A percentile compares a stretch with the other conserved stretches of the same genome.
Conservation (phyloP, 2,888 invertebrate species). For the Lampropteryx suffumata region DNA sequence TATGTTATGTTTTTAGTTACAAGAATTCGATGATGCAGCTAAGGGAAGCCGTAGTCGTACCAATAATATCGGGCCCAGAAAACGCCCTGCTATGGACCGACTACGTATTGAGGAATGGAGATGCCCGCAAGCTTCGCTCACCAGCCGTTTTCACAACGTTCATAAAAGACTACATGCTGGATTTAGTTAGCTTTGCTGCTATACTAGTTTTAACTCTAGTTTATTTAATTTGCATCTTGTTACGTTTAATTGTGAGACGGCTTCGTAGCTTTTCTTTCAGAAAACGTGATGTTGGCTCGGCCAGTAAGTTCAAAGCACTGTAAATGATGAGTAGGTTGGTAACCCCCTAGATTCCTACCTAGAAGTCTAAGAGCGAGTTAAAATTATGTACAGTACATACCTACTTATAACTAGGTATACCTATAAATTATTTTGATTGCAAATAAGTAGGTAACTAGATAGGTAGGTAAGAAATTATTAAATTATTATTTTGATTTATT, state of each 20-base stretch:
- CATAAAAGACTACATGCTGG: conserved; percentile 66
- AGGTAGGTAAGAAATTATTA: too few relatives aligned
- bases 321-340: too few relatives aligned
- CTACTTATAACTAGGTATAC: too few relatives aligned
- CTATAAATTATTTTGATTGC: too few relatives aligned
- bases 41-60: conserved; percentile 51
- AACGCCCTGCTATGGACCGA: conserved; percentile 81
- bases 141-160: conserved; percentile 62
- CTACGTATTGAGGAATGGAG: conserved; percentile 72
- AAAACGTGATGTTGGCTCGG: conserved; percentile 27
- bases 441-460: too few relatives aligned
- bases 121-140: conserved; percentile 69
- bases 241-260: conserved; percentile 44
- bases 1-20: conserved; percentile 53
- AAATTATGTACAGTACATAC: too few relatives aligned
- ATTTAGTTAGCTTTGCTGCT: conserved; percentile 49
- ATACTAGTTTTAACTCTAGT: conserved; percentile 33
- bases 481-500: too few relatives aligned
- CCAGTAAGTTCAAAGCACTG: conserved; percentile 67
- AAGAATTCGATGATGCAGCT: conserved; percentile 55
- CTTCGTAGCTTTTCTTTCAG: conserved; percentile 43
- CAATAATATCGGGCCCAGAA: conserved; percentile 68
- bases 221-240: conserved; percentile 39
- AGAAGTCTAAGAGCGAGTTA: too few relatives aligned
- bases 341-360: too few relatives aligned